Base-by-base conservation (phyloP, 2,888 invertebrate species). In the Leucophora obtusa region DNA sequence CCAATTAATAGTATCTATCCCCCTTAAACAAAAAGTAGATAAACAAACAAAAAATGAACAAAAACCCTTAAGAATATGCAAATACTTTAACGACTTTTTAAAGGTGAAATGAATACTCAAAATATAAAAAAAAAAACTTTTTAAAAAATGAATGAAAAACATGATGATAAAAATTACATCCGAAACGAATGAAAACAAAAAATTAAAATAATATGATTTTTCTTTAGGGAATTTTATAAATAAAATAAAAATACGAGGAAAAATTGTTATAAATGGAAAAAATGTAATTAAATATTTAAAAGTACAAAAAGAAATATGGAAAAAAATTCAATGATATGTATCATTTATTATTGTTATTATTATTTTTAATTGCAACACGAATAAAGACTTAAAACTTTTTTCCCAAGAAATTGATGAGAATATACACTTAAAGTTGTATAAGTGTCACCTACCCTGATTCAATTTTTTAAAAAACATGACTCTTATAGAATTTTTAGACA, bases 1-100 rank as follows among this genome's bases (percentile, higher is more conserved):
- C n/a, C n/a, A n/a, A n/a, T n/a, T n/a, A n/a, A n/a, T n/a, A n/a
- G n/a, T n/a, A n/a, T n/a, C n/a, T n/a, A n/a, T n/a, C n/a, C n/a
- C n/a, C n/a, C n/a, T n/a, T n/a, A n/a, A n/a, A n/a, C n/a, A n/a
- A n/a, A n/a, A n/a, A n/a, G n/a, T n/a, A n/a, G n/a, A n/a, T n/a
- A n/a, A n/a, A n/a, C n/a, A n/a, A n/a, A n/a, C n/a, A 43, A 78
- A 74, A 74, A 68, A 2, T 2, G 24, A 80, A 62, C 79, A 84
- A 66, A 69, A 73, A 63, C 72, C 60, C 71, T 84, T 85, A 85
- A 85, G 87, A 86, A 86, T 87, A 87, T 87, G 87, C 87, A 87
- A 87, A 87, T 87, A 87, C 87, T 87, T 86, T 85, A 86, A 87
- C 85, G 87, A 87, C 86, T 87, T 87, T 87, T 87, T 87, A n/a